These are phyloP conservation scores for Thereuonema tuberculata DNA, from an alignment of 1,140 invertebrate genomes.

Conservation along the genomic window DNA sequence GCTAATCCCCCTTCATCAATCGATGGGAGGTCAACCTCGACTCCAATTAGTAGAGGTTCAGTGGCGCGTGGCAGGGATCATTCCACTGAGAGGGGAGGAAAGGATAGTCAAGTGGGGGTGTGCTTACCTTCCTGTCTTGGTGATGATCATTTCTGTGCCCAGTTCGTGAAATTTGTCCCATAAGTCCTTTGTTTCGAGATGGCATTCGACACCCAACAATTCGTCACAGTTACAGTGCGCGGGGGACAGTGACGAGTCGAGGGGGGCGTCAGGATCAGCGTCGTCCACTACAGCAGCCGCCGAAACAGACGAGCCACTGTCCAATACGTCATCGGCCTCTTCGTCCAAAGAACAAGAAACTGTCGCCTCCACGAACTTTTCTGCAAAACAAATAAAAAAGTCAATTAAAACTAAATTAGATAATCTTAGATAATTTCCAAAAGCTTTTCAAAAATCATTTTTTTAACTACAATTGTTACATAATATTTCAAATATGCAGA, in stretches of 20 bases:
- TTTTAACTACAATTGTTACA: no score
- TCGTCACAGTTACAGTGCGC: slow-evolving; percentile 40
- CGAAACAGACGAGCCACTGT: neutral
- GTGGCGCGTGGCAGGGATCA: no score
- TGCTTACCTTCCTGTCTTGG: slow-evolving; percentile 91
- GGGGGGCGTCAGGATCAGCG: slow-evolving; percentile 12
- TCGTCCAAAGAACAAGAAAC: neutral
- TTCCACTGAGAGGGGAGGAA: no score
- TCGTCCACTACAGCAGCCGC: slow-evolving; percentile 37
- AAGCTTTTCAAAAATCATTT: no score
- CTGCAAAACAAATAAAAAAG: slow-evolving; percentile 1
- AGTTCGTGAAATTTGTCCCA: slow-evolving; percentile 90
- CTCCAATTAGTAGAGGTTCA: no score
- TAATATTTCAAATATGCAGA: no score
- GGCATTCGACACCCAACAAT: slow-evolving; percentile 24
- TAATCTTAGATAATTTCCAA: no score
- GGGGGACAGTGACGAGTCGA: neutral
- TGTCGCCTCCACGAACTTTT: slow-evolving; percentile 8
- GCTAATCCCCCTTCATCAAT: no score
- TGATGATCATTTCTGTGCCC: slow-evolving; percentile 97
- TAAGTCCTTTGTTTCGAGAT: slow-evolving; percentile 47
- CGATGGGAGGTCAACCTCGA: no score
- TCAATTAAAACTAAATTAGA: no score
- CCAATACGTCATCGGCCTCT: neutral
- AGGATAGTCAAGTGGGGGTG: no score